These are phyloP conservation scores for Ceryle rudis DNA, from an alignment of 2,797 vertebrate species.

Conservation along the genomic window DNA sequence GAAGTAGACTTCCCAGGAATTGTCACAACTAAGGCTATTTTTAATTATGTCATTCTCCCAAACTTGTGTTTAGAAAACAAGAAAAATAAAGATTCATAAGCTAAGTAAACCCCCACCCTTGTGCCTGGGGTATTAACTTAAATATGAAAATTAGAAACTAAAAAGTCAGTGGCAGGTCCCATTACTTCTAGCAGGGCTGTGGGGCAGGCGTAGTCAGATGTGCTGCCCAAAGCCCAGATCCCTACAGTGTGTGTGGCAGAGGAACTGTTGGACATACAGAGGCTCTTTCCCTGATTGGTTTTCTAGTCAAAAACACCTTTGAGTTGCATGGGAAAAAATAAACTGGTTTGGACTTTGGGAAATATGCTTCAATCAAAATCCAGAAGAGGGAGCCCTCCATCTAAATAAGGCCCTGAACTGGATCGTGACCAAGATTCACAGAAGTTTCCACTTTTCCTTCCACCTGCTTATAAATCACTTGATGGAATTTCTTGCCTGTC, in stretches of 20 bases:
- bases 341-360: neutral
- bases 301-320: neutral
- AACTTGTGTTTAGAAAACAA: neutral
- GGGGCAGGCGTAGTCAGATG: neutral
- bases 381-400: constrained; percentile 77
- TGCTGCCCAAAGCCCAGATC: neutral
- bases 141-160: neutral
- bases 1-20: neutral
- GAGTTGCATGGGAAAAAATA: neutral
- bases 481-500: constrained; percentile 53
- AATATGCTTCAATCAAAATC: neutral
- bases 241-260: fast-evolving
- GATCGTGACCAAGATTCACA: neutral
- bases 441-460: constrained; percentile 54
- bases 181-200: neutral
- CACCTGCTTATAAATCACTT: constrained; percentile 50
- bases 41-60: neutral
- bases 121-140: neutral
- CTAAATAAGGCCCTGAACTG: constrained; percentile 30
- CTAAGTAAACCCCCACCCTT: neutral
- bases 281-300: neutral
- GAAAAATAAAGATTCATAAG: neutral
- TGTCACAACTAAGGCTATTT: neutral
- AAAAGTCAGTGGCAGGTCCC: neutral
- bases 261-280: neutral